Base-by-base conservation (phyloP, 2,888 invertebrate species). In the Mycalesis mineus region DNA sequence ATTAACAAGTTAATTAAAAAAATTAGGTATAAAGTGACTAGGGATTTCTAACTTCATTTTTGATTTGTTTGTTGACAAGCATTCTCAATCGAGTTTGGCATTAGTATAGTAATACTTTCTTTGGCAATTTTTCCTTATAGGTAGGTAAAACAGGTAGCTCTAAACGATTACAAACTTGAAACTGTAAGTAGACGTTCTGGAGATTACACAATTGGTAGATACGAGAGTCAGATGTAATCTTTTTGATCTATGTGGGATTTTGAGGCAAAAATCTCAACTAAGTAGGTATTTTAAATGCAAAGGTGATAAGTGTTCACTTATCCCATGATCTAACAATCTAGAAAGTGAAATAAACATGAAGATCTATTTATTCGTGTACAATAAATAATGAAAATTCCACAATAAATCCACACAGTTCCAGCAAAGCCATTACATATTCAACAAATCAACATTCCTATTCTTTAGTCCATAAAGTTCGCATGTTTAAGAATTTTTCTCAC, bases 401-500 rank as follows among this genome's bases (percentile, higher is more conserved):
- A 49, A 42, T 55, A 55, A 55, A 55, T 55, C 48, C 17, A 31
- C 41, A 49, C 33, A 49, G 36, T 50, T 50, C 49, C 56, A 50
- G 36, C 41, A 37, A 42, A 40, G n/a, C 49, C 13, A 44, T 56
- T 50, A 50, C 49, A 36, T 50, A 56, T 49, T 44, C 56, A 41
- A 50, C 49, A 56, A 56, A 50, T 50, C 56, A 42, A 50, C 41
- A 42, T 48, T 41, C 48, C 29, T 36, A 50, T 42, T 55, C 57
- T 47, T 55, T 22, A 40, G 45, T 45, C 39, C 52, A 52, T 53
- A 55, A 55, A 17, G 54, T 47, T 58, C 15, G 60, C 53, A 65
- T 48, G 63, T 33, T 22, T 57, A 72, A 64, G 68, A 69, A 69
- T 71, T 72, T 69, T 74, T 77, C 74, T 74, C 74, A 74, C 69